phyloP scores from a whole-genome alignment of 1,140 invertebrate genomes.

The Atta cephalotes region DNA sequence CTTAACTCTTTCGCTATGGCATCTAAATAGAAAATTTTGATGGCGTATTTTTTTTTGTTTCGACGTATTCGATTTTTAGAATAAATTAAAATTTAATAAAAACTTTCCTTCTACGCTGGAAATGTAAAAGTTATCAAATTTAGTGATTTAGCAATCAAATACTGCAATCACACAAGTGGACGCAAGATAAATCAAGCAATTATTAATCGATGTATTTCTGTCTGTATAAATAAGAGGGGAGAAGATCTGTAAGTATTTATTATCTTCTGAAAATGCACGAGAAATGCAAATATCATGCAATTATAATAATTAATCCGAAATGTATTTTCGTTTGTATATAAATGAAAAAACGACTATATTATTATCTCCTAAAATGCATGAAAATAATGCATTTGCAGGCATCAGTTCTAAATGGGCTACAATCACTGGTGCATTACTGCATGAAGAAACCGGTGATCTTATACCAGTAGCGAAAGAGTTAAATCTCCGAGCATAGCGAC shows the following conservation, averaged over 20 bases:
- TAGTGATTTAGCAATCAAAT: constrained; percentile 14
- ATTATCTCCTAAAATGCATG: constrained; percentile 2
- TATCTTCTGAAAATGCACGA: background rate
- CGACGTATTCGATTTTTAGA: background rate
- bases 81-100: constrained; percentile 3
- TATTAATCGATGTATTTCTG: constrained; percentile 27
- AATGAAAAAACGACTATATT: constrained; percentile 8
- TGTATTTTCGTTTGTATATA: constrained; percentile 37
- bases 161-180: background rate
- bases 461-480: constrained; percentile 55
- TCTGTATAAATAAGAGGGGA: constrained; percentile 22
- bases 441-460: background rate
- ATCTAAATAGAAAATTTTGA: background rate
- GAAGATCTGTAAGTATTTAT: constrained; percentile 11
- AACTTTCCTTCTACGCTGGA: background rate
- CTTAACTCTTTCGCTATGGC: constrained; percentile 59
- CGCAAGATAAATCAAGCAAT: background rate
- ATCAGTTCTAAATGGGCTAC: background rate
- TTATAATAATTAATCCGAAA: constrained; percentile 30
- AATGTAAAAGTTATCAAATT: constrained; percentile 14
- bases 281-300: background rate
- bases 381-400: background rate
- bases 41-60: background rate
- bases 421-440: background rate
- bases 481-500: constrained; percentile 51